Evolutionary conservation across 2,797 vertebrate genomes (phyloP).

Genomic region (Acanthiza pusilla): DNA sequence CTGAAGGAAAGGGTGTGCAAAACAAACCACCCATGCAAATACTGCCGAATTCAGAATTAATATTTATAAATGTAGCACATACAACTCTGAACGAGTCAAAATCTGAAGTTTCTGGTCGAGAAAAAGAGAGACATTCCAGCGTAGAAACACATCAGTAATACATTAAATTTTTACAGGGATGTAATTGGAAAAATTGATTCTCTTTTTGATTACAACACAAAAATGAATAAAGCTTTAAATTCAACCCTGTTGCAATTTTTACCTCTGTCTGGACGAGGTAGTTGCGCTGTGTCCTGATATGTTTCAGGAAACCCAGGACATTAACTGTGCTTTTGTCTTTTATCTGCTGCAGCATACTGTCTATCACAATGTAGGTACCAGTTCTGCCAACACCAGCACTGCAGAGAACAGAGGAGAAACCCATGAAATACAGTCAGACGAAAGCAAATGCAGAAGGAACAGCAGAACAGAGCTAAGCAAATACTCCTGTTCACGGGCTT

Average conservation of each 20-base stretch:
- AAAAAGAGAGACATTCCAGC: background rate
- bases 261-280: constrained; percentile 99
- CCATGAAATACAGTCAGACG: background rate
- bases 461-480: background rate
- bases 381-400: constrained; percentile 97
- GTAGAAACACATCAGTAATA: background rate
- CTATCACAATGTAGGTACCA: constrained; percentile 98
- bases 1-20: background rate
- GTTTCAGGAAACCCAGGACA: constrained; percentile 96
- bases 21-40: background rate
- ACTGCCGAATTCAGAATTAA: background rate
- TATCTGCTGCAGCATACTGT: constrained; percentile 99
- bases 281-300: constrained; percentile 99
- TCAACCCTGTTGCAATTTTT: constrained; percentile 9
- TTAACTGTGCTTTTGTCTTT: constrained; percentile 98
- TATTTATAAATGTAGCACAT: background rate
- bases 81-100: background rate
- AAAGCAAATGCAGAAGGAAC: background rate
- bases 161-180: background rate
- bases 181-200: background rate
- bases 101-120: background rate
- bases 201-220: background rate
- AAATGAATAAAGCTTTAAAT: background rate
- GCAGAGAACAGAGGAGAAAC: constrained; percentile 32
- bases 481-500: background rate